Conservation (phyloP, 2,888 invertebrate genomes). For the Meteorus cinctellus region DNA sequence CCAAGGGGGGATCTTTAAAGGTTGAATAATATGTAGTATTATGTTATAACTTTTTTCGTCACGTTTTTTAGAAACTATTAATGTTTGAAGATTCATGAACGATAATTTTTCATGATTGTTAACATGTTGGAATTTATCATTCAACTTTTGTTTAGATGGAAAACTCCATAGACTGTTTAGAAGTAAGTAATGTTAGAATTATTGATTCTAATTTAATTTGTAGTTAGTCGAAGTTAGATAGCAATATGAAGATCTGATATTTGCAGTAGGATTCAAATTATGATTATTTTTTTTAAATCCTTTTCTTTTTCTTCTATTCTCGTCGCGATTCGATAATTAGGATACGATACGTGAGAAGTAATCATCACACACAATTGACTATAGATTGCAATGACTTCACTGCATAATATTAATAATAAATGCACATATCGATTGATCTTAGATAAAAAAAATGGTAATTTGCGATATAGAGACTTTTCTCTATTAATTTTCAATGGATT, state of each 20-base stretch:
- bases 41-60: background rate
- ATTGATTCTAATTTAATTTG: slow-evolving; percentile 23
- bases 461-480: background rate
- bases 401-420: slow-evolving; percentile 4
- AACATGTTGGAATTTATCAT: background rate
- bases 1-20: background rate
- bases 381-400: background rate
- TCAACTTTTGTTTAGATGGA: background rate
- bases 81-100: background rate
- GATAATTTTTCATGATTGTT: background rate
- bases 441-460: background rate
- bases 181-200: background rate
- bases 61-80: background rate
- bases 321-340: background rate
- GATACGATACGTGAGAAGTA: background rate
- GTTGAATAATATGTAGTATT: background rate
- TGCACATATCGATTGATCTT: slow-evolving; percentile 1
- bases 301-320: slow-evolving; percentile 40
- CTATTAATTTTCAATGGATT: background rate
- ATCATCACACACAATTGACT: background rate
- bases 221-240: slow-evolving; percentile 35
- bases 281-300: slow-evolving; percentile 35
- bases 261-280: slow-evolving; percentile 52
- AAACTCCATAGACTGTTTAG: slow-evolving; percentile 19
- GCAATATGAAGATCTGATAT: slow-evolving; percentile 48